Conservation (phyloP, 2,797 vertebrate species). For the Anas flavirostris region DNA sequence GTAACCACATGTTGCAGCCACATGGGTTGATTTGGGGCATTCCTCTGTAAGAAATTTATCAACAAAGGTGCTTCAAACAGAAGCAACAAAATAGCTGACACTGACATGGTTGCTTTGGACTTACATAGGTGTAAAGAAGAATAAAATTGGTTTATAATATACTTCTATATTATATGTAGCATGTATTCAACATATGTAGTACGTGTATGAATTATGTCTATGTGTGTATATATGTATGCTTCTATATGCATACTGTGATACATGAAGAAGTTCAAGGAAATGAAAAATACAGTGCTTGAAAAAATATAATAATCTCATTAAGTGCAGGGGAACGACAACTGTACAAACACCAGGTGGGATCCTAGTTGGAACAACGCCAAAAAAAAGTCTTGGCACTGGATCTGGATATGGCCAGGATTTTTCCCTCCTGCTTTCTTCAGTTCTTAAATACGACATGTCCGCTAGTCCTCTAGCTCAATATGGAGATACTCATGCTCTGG, state of each 20-base stretch:
- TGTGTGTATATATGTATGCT: background rate
- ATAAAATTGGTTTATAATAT: background rate
- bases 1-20: constrained; percentile 29
- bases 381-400: background rate
- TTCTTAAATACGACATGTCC: background rate
- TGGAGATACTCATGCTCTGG: background rate
- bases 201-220: background rate
- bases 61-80: background rate
- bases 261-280: constrained; percentile 23
- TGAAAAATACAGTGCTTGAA: background rate
- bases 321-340: background rate
- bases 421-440: background rate
- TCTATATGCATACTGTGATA: background rate
- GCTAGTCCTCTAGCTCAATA: background rate
- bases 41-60: background rate
- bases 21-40: background rate
- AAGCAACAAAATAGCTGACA: background rate
- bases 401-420: background rate
- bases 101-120: background rate
- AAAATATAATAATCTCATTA: constrained; percentile 34
- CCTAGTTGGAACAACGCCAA: background rate
- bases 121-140: background rate
- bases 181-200: background rate
- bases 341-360: constrained; percentile 31
- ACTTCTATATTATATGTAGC: background rate